A percentile compares a stretch with the other conserved stretches of the same genome.
These are phyloP conservation scores for Ia io DNA, from an alignment of 2,113 vertebrate genomes.

Conservation along the genomic window DNA sequence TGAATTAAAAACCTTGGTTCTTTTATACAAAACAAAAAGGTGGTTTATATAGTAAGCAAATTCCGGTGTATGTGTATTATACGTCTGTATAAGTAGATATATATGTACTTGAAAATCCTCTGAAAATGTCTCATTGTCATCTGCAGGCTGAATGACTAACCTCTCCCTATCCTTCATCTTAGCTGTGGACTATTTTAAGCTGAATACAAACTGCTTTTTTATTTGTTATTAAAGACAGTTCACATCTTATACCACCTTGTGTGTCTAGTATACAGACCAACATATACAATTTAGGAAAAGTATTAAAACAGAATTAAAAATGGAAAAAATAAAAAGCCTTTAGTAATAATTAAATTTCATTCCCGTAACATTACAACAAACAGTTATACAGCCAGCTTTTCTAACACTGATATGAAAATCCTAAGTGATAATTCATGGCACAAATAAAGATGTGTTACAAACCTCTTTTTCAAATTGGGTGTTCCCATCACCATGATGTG, in stretches of 20 bases:
- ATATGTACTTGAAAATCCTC: constrained; percentile 33
- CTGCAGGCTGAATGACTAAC: constrained; percentile 79
- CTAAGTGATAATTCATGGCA: constrained; percentile 28
- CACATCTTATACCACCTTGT: constrained; percentile 60
- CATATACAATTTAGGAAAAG: constrained; percentile 63
- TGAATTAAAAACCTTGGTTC: neutral
- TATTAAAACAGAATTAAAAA: constrained; percentile 53
- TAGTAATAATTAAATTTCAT: constrained; percentile 48
- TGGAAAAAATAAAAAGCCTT: constrained; percentile 28
- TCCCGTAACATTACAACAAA: neutral
- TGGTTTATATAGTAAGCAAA: constrained; percentile 75
- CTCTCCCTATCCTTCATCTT: constrained; percentile 72
- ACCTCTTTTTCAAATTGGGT: neutral
- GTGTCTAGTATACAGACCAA: constrained; percentile 60
- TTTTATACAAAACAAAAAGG: constrained; percentile 67
- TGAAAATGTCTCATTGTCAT: constrained; percentile 72
- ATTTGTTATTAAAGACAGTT: constrained; percentile 78
- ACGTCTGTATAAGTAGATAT: neutral
- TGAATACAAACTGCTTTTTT: constrained; percentile 76
- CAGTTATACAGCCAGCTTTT: neutral
- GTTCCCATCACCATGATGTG: neutral
- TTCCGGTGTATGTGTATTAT: constrained; percentile 27
- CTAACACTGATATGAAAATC: neutral
- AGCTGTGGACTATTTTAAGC: constrained; percentile 78
- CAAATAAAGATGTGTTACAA: constrained; percentile 27